Evolutionary conservation across 2,888 invertebrate genomes (phyloP), one percentile per base, ranked within the genome.

Genomic region (Cephus sareptanus): DNA sequence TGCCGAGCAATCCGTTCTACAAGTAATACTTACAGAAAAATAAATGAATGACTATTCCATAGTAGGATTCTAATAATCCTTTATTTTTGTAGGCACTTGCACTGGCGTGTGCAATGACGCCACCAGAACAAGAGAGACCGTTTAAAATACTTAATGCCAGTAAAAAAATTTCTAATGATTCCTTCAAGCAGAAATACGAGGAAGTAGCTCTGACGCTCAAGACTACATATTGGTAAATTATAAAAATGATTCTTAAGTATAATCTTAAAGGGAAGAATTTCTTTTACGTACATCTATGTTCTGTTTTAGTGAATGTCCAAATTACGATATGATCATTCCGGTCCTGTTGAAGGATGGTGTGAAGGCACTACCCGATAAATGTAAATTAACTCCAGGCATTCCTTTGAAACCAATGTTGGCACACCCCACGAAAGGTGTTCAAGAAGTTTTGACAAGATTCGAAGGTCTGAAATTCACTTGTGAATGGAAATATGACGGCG

Each of bases 401-500:
- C 99, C 99, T 15, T 93, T 99, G 82, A 98, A 98, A 91, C 99
- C 99, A 0, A 99, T 99, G 99, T 93, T 99, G 88, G 99, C 99
- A 0, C 99, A 99, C 90, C 99, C 99, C 4, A 98, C 99, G 0
- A 97, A 96, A 91, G 98, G 98, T 4, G 96, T 99, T 1, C 94
- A 95, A 81, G 98, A 98, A 91, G 96, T 99, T 6, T 92, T 99
- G 77, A 94, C 95, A 80, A 94, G 97, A 87, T 95, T 91, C 79
- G 97, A 97, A 80, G 95, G 96, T 23, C 93, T 96, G 82, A 94
- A 95, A 86, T 99, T 99, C 91, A 99, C 99, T 0, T 99, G 99
- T 91, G 99, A 99, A 92, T 99, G 96, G 95, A 99, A 99, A 92
- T 99, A 99, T 91, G 99, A 99, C 92, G 99, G 99, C 0, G 99